These are phyloP conservation scores for Chorisops tibialis DNA, from an alignment of 2,888 invertebrate genomes.

Conservation along the genomic window DNA sequence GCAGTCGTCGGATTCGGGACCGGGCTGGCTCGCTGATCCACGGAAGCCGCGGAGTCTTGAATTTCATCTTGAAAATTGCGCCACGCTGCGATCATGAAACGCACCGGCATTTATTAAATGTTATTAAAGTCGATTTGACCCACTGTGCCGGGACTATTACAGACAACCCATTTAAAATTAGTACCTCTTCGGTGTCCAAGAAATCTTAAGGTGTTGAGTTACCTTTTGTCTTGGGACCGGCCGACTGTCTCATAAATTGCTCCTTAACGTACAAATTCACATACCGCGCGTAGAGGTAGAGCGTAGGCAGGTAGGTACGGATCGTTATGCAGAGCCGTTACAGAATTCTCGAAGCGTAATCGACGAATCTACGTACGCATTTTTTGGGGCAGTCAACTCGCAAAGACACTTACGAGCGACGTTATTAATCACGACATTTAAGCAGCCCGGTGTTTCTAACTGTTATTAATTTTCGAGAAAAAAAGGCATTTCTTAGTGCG, in stretches of 20 bases:
- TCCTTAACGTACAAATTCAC: conserved; percentile 2
- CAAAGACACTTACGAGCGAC: not conserved
- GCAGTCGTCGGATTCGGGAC: not conserved
- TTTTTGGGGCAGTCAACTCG: not conserved
- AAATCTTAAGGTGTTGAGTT: conserved; percentile 6
- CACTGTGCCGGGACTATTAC: conserved; percentile 7
- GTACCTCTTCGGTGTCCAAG: not conserved
- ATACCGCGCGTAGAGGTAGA: not conserved
- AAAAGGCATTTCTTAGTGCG: conserved; percentile 7
- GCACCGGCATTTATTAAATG: conserved; percentile 25
- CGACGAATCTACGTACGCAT: not conserved
- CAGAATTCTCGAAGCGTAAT: not conserved
- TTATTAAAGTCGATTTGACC: conserved; percentile 21
- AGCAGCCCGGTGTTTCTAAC: not conserved
- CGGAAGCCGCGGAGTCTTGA: conserved; percentile 10
- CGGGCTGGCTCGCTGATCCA: not conserved
- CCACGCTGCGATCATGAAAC: conserved; percentile 24
- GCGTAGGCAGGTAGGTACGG: not conserved
- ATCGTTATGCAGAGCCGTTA: not conserved
- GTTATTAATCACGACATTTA: conserved; percentile 18
- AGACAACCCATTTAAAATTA: not conserved
- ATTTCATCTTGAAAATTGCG: conserved; percentile 19
- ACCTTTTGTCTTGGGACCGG: conserved; percentile 5
- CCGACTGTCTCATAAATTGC: conserved; percentile 5
- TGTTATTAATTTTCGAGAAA: conserved; percentile 14